Conservation (phyloP, 2,888 invertebrate species). For the Acronicta alni region DNA sequence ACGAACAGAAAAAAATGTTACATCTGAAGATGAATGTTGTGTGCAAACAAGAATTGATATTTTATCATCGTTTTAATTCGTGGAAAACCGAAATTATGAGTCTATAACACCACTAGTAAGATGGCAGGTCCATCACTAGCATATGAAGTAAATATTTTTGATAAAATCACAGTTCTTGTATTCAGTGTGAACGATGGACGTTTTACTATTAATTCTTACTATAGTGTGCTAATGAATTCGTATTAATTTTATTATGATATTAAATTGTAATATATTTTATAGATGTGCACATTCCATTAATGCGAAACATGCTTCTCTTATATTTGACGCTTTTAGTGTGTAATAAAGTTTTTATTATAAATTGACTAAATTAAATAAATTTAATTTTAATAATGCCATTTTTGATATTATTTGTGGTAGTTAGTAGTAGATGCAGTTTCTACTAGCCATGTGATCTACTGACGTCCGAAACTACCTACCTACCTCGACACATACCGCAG, state of each 20-base stretch:
- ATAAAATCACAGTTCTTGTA: conserved; percentile 78
- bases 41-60: conserved; percentile 65
- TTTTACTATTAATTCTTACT: conserved; percentile 85
- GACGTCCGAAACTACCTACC: conserved; percentile 5
- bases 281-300: conserved; percentile 85
- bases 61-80: conserved; percentile 50
- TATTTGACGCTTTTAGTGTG: conserved; percentile 54
- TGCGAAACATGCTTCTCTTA: conserved; percentile 84
- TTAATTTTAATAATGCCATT: conserved; percentile 16
- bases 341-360: conserved; percentile 33
- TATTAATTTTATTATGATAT: conserved; percentile 85
- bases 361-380: conserved; percentile 43
- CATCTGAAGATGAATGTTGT: conserved; percentile 64
- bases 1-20: conserved; percentile 56
- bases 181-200: conserved; percentile 71
- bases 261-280: conserved; percentile 86
- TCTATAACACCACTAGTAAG: conserved; percentile 51
- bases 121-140: conserved; percentile 67
- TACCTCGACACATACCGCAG: conserved; percentile 27
- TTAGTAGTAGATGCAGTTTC: conserved; percentile 16
- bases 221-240: conserved; percentile 88
- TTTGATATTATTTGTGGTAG: conserved; percentile 25
- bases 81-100: conserved; percentile 29
- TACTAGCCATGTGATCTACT: conserved; percentile 6
- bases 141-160: conserved; percentile 37